phyloP scores from a whole-genome alignment of 1,140 invertebrate species.

The Drosophila tropicalis region DNA sequence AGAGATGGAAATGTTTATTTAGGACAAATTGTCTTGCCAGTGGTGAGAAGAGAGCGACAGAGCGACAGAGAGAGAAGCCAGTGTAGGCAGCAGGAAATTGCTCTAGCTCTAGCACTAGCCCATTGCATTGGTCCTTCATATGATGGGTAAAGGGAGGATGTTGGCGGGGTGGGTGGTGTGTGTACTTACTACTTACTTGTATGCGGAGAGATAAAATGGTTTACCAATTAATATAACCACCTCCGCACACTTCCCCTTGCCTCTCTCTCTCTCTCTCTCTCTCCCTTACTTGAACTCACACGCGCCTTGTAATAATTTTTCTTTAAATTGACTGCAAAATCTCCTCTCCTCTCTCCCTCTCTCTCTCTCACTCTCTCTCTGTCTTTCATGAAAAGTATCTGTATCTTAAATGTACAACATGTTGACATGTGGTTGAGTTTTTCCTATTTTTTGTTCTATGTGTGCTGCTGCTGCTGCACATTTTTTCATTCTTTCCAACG shows the following conservation, averaged over 20 bases:
- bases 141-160: conserved; percentile 13
- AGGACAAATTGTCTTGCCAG: conserved; percentile 75
- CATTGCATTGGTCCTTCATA: conserved; percentile 56
- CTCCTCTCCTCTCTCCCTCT: conserved; percentile 30
- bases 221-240: conserved; percentile 65
- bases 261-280: background rate
- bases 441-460: background rate
- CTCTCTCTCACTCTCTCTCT: background rate
- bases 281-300: conserved; percentile 5
- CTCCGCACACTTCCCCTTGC: background rate
- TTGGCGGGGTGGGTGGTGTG: conserved; percentile 19
- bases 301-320: conserved; percentile 61
- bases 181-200: conserved; percentile 23
- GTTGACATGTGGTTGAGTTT: conserved; percentile 50
- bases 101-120: conserved; percentile 19
- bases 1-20: conserved; percentile 79
- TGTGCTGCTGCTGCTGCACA: conserved; percentile 58
- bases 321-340: conserved; percentile 78
- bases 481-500: conserved; percentile 37
- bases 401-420: conserved; percentile 11
- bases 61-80: background rate
- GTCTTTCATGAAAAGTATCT: background rate
- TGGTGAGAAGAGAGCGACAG: background rate
- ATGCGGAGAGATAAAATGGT: conserved; percentile 53
- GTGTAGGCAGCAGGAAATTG: conserved; percentile 78